Base-by-base conservation (phyloP, 2,797 vertebrate genomes). In the Tauraco hartlaubi region DNA sequence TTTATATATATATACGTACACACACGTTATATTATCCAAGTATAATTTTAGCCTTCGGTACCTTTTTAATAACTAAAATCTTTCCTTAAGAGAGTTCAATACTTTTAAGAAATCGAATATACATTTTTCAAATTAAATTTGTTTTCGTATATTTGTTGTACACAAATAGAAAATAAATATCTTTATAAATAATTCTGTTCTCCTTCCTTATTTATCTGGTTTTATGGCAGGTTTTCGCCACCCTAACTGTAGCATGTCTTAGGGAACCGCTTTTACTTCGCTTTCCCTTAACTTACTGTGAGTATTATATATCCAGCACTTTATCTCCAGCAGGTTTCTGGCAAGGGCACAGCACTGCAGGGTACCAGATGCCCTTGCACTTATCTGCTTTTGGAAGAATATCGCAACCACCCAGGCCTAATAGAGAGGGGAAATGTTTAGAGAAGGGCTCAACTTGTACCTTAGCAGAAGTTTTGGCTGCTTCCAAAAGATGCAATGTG, bases 91-190 rank as follows among this genome's bases (percentile, higher is more conserved):
- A 94, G 64, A 76, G 61, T 94, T 97, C 77, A 96, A 94, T 96
- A 93, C 93, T 98, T 98, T 97, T 96, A 91, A 97, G 93, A 97
- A 96, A 95, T 87, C 20, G 25, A 88, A 77, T 92, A 86, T 94
- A 95, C 85, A 77, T 96, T 97, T 98, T 98, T 97, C 97, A 97
- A 92, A 92, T 91, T 56, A 88, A 95, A 94, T 52, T 96, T 82
- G 69, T 97, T 98, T 98, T 98, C 96, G 85, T 97, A 98, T 97
- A 95, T 97, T 97, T 97, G 92, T 97, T 97, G 95, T 97, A 98
- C 97, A 91, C 94, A 96, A 96, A 96, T 97, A 97, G 73, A 74
- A 95, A 98, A 98, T 98, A 98, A 98, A 97, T 95, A 94, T 96
- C 96, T 98, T 98, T 98, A 95, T 98, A 97, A 97, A 95, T 94